Evolutionary conservation across 2,797 vertebrate species (phyloP).

Genomic region (Hypotaenidia okinawae): DNA sequence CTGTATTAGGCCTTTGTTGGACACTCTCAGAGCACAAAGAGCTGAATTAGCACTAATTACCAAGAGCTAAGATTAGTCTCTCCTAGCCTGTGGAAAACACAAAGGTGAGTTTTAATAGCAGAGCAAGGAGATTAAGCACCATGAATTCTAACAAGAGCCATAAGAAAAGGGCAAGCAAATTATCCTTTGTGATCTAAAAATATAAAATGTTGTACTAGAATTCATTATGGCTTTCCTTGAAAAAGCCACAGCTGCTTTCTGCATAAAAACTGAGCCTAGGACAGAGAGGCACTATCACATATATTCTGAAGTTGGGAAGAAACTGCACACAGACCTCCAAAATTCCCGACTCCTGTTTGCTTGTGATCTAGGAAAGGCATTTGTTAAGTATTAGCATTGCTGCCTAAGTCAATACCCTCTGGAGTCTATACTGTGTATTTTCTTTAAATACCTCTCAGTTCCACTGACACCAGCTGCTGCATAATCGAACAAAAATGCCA

Average conservation of each 20-base stretch:
- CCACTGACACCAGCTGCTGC: not conserved
- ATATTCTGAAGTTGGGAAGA: not conserved
- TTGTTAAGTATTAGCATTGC: not conserved
- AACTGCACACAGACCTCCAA: not conserved
- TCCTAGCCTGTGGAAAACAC: conserved; percentile 3
- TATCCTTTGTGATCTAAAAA: not conserved
- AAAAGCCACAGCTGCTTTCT: not conserved
- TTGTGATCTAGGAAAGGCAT: not conserved
- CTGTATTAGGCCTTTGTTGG: conserved; percentile 16
- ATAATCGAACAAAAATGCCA: conserved; percentile 45
- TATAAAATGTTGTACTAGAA: not conserved
- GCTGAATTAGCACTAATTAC: conserved; percentile 47
- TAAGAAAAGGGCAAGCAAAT: conserved; percentile 14
- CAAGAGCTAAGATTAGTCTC: conserved; percentile 30
- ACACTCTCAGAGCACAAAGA: conserved; percentile 21
- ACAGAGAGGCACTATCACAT: not conserved
- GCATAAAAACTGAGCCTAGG: not conserved
- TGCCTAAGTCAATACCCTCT: conserved; percentile 51
- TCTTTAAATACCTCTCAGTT: not conserved
- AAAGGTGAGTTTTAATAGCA: conserved; percentile 41
- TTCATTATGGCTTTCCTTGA: not conserved
- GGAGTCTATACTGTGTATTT: conserved; percentile 33
- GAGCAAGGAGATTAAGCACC: conserved; percentile 18
- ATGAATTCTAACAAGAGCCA: not conserved
- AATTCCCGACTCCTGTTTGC: not conserved